Evolutionary conservation across 1,140 invertebrate genomes (phyloP).

Genomic region (Pissodes strobi): DNA sequence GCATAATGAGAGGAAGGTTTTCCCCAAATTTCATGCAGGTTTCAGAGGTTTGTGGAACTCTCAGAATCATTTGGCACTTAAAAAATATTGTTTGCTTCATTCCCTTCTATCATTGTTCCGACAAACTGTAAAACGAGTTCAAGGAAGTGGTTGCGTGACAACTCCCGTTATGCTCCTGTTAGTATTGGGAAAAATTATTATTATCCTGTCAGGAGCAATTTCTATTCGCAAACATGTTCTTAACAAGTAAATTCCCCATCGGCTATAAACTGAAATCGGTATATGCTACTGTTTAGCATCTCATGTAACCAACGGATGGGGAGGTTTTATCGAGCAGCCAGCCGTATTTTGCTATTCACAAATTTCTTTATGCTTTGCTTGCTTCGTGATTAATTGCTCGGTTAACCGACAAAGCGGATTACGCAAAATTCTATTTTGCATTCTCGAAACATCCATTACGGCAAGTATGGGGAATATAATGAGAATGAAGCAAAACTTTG

Average conservation of each 20-base stretch:
- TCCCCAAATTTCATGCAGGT: too few relatives aligned
- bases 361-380: conserved; percentile 26
- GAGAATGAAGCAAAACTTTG: conserved; percentile 9
- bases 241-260: neutral
- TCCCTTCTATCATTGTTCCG: too few relatives aligned
- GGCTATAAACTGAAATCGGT: neutral
- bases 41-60: too few relatives aligned
- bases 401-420: conserved; percentile 26
- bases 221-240: too few relatives aligned
- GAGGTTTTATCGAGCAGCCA: conserved; percentile 12
- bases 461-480: conserved; percentile 26
- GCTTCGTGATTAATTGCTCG: conserved; percentile 19
- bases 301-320: conserved; percentile 7
- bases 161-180: too few relatives aligned
- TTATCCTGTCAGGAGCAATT: too few relatives aligned
- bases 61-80: too few relatives aligned
- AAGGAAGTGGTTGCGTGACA: too few relatives aligned
- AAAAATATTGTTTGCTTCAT: too few relatives aligned
- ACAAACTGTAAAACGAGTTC: too few relatives aligned
- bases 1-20: too few relatives aligned
- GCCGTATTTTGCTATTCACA: conserved; percentile 18
- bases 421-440: conserved; percentile 21
- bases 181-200: too few relatives aligned
- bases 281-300: conserved; percentile 6
- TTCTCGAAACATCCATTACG: conserved; percentile 23